These are phyloP conservation scores for Exephanes ischioxanthus DNA, from an alignment of 2,888 invertebrate genomes.

Conservation along the genomic window DNA sequence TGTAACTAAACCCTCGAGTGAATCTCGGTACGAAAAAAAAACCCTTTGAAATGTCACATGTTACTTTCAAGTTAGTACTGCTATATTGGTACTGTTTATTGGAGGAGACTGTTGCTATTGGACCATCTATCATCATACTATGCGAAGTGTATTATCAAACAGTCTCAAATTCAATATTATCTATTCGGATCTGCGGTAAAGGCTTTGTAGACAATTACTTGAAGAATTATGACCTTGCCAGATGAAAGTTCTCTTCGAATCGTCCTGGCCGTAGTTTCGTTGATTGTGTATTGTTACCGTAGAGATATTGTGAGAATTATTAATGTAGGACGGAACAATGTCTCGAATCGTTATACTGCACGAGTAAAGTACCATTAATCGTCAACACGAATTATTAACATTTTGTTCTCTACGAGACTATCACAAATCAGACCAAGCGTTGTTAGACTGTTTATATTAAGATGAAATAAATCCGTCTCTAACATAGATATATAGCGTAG, in stretches of 20 bases:
- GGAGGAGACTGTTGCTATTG: constrained; percentile 24
- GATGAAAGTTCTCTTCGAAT: constrained; percentile 6
- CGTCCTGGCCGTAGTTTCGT: constrained; percentile 9
- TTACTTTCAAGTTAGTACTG: constrained; percentile 65
- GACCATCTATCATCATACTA: constrained; percentile 29
- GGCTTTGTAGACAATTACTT: constrained; percentile 2
- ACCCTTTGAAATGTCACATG: constrained; percentile 69
- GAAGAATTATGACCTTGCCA: not conserved
- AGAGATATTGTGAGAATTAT: not conserved
- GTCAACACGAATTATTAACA: constrained; percentile 12
- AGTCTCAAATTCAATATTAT: not conserved
- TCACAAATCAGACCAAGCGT: constrained; percentile 56
- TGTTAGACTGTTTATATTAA: constrained; percentile 62
- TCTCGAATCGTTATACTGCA: not conserved
- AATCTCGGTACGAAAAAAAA: constrained; percentile 52
- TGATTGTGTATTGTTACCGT: not conserved
- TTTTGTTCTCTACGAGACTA: constrained; percentile 10
- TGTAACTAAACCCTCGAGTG: constrained; percentile 26
- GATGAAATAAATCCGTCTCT: constrained; percentile 57
- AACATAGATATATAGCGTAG: constrained; percentile 34
- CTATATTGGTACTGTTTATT: constrained; percentile 15
- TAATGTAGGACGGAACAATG: not conserved
- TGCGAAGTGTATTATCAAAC: not conserved
- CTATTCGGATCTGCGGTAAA: not conserved
- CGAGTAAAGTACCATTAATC: constrained; percentile 7